Conservation (phyloP, 2,113 vertebrate species). For the Copsychus sechellarum region DNA sequence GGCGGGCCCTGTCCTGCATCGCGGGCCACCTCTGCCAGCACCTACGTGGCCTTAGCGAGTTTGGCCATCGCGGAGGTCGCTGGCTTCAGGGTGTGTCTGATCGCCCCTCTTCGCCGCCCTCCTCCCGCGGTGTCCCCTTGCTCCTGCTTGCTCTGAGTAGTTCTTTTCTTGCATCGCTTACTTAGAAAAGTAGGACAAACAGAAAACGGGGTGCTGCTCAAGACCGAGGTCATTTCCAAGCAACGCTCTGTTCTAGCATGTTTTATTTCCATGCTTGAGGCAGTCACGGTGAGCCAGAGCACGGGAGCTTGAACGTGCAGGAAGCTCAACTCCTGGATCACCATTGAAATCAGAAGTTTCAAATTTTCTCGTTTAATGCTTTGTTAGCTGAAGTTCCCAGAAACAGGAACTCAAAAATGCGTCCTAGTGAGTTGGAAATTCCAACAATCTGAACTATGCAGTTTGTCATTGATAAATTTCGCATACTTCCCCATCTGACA, state of each 20-base stretch:
- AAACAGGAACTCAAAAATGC: neutral
- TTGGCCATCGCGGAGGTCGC: neutral
- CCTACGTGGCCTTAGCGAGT: neutral
- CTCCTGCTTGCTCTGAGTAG: neutral
- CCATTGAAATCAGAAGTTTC: neutral
- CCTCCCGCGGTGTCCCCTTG: neutral
- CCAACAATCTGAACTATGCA: neutral
- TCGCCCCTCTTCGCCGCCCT: neutral
- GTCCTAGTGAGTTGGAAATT: neutral
- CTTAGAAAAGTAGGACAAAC: neutral
- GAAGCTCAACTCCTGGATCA: neutral
- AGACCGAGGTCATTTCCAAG: neutral
- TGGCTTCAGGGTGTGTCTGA: neutral
- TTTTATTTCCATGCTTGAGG: neutral
- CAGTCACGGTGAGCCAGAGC: accelerated
- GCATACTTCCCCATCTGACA: accelerated
- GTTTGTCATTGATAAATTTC: neutral
- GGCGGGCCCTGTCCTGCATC: accelerated
- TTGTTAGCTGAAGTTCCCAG: neutral
- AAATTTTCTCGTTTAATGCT: neutral
- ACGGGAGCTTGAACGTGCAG: accelerated
- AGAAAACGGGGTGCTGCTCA: accelerated
- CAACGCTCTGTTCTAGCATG: accelerated
- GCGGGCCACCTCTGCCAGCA: neutral
- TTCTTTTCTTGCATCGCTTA: neutral